Percentiles rank a stretch among this genome's conserved stretches.
These are phyloP conservation scores for Noctua comes DNA, from an alignment of 2,888 invertebrate genomes.

Conservation along the genomic window DNA sequence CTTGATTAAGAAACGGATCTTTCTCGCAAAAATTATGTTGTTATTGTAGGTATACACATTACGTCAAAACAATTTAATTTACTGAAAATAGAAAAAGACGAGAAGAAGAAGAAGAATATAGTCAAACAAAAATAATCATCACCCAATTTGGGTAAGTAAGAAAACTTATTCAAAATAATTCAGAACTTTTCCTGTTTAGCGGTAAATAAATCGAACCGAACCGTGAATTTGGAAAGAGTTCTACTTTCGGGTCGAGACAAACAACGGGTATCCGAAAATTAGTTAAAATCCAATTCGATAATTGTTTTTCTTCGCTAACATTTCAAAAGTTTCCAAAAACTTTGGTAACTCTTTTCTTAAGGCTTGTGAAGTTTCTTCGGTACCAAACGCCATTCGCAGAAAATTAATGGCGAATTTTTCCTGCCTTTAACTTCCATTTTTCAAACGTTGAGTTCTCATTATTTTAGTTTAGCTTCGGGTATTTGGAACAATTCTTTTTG, in stretches of 20 bases:
- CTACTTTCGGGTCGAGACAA: conserved; percentile 34
- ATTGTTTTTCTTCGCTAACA: conserved; percentile 81
- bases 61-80: no score
- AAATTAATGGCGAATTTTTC: conserved; percentile 82
- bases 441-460: conserved; percentile 72
- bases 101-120: not conserved
- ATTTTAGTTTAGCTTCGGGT: conserved; percentile 57
- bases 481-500: conserved; percentile 58
- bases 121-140: conserved; percentile 19
- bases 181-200: conserved; percentile 44
- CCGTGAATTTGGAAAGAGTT: conserved; percentile 28
- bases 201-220: conserved; percentile 45
- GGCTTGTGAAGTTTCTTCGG: conserved; percentile 72
- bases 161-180: conserved; percentile 12
- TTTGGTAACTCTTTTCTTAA: conserved; percentile 81
- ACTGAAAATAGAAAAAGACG: not conserved
- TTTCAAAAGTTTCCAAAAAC: conserved; percentile 72
- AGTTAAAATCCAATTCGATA: conserved; percentile 77
- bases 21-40: not conserved
- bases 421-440: conserved; percentile 71
- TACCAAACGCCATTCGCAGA: conserved; percentile 83
- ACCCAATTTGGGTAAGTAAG: not conserved
- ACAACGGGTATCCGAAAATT: conserved; percentile 65
- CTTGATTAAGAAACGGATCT: not conserved
- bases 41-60: not conserved